Evolutionary conservation across 2,797 vertebrate genomes (phyloP).

Genomic region (Cottoperca gobio): DNA sequence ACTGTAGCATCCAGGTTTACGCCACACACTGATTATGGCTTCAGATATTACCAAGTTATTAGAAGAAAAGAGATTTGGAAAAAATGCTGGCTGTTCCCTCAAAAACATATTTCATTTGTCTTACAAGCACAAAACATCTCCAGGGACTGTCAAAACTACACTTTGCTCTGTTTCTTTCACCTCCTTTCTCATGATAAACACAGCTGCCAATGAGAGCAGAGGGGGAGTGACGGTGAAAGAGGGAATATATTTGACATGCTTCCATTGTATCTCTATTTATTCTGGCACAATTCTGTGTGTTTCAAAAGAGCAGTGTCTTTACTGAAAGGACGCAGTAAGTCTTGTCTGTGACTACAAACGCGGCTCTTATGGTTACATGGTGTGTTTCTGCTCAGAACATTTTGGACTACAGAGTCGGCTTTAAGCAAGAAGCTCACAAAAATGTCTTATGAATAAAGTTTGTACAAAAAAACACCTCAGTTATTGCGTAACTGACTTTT

Average conservation of each 20-base stretch:
- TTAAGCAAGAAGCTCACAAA: slow-evolving; percentile 5
- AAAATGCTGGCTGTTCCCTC: slow-evolving; percentile 42
- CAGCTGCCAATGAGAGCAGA: slow-evolving; percentile 45
- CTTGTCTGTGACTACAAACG: slow-evolving; percentile 42
- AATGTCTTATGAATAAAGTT: slow-evolving; percentile 30
- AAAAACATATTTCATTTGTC: slow-evolving; percentile 48
- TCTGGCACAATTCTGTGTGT: slow-evolving; percentile 53
- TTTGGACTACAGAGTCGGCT: slow-evolving; percentile 3
- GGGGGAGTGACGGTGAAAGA: slow-evolving; percentile 40
- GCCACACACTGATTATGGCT: slow-evolving; percentile 16
- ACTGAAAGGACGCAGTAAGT: slow-evolving; percentile 25
- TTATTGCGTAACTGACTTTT: slow-evolving; percentile 10
- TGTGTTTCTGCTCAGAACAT: slow-evolving; percentile 18
- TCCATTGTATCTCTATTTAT: slow-evolving; percentile 58
- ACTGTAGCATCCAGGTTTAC: slow-evolving; percentile 24
- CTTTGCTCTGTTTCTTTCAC: slow-evolving; percentile 31
- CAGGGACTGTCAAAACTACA: slow-evolving; percentile 45
- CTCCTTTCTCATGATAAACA: slow-evolving; percentile 38
- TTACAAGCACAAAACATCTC: slow-evolving; percentile 27
- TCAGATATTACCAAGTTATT: slow-evolving; percentile 49
- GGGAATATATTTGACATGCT: slow-evolving; percentile 24
- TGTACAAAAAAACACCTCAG: slow-evolving; percentile 9
- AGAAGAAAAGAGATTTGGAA: slow-evolving; percentile 35
- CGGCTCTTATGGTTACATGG: neutral
- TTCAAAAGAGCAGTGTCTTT: slow-evolving; percentile 53